Conservation (phyloP, 1,140 invertebrate species). For the Eupristina koningsbergeri region DNA sequence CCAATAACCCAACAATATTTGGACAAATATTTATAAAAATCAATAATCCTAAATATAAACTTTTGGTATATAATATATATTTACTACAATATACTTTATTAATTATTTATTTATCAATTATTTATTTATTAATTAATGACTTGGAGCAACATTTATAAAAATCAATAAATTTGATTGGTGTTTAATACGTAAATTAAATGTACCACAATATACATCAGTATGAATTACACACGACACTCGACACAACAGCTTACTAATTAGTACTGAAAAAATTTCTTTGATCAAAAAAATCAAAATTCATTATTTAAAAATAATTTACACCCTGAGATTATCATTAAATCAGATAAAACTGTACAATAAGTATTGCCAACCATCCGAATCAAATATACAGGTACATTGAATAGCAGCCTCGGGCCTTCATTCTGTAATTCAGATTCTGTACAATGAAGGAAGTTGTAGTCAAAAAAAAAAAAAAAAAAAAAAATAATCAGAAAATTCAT, state of each 20-base stretch:
- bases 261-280: background rate
- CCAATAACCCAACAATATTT: too few species aligned
- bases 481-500: constrained; percentile 22
- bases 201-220: too few species aligned
- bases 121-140: too few species aligned
- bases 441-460: background rate
- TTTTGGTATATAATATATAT: too few species aligned
- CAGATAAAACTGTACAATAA: background rate
- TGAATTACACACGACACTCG: background rate
- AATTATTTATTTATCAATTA: too few species aligned
- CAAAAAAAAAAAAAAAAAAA: background rate
- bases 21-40: too few species aligned
- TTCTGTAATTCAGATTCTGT: background rate
- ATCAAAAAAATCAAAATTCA: background rate
- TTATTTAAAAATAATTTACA: background rate
- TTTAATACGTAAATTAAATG: too few species aligned
- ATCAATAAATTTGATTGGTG: too few species aligned
- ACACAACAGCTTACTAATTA: background rate
- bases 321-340: background rate
- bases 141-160: too few species aligned
- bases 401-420: background rate
- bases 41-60: too few species aligned
- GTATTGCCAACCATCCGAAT: background rate
- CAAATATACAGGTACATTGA: background rate
- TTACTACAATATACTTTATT: too few species aligned